These are phyloP conservation scores for Taurulus bubalis DNA, from an alignment of 2,113 vertebrate genomes.

Conservation along the genomic window DNA sequence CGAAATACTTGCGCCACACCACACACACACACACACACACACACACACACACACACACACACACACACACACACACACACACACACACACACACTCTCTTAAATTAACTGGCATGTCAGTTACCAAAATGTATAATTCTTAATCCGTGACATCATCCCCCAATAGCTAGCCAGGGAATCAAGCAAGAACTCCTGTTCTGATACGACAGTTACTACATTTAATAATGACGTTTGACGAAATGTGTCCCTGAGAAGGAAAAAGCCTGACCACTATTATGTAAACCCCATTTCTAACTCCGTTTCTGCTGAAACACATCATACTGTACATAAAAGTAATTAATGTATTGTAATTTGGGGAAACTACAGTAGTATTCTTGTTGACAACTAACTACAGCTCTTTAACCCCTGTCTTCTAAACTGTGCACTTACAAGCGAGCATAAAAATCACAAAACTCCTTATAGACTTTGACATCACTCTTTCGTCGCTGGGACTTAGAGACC, in stretches of 20 bases:
- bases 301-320: neutral
- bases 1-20: neutral
- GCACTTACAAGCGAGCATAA: constrained; percentile 96
- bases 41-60: neutral
- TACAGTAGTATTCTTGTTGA: neutral
- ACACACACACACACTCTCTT: constrained; percentile 9
- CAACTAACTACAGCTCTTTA: neutral
- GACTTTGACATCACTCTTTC: constrained; percentile 94
- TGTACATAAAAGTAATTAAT: neutral
- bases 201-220: neutral
- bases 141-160: too few species aligned
- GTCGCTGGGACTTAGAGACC: constrained; percentile 90
- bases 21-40: neutral
- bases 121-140: constrained; percentile 14
- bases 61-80: neutral
- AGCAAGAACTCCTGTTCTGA: neutral
- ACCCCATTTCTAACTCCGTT: neutral
- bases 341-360: neutral
- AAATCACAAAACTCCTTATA: constrained; percentile 99
- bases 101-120: neutral
- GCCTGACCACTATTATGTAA: neutral
- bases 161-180: too few species aligned
- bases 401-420: neutral
- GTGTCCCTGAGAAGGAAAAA: neutral
- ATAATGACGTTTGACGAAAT: neutral